Base-by-base conservation (phyloP, 2,888 invertebrate genomes). In the Acanthoscelides obtectus region DNA sequence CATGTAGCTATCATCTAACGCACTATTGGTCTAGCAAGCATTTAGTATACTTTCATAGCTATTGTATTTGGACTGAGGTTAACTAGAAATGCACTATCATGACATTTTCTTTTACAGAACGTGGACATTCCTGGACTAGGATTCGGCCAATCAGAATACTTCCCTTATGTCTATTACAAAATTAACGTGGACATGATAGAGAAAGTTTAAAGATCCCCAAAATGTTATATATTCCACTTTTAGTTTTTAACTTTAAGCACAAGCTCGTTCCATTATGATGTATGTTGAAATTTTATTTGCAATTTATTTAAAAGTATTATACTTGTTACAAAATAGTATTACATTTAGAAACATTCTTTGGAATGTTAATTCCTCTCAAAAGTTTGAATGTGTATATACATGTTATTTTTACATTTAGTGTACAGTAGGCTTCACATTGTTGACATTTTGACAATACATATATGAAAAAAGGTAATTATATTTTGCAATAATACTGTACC, bases 101-200 rank as follows among this genome's bases (percentile, higher is more conserved):
- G 45, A 45, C 45, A 4, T 0, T 66, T 69, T 79, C 77, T 76
- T 78, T 87, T 87, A 69, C 88, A 96, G 94, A 93, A 90, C 81
- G 94, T 97, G 80, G 99, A 99, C 86, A 93, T 99, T 87, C 98
- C 99, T 70, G 99, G 99, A 45, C 89, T 99, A 80, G 96, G 96
- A 73, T 95, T 97, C 84, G 95, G 97, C 22, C 94, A 95, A 81
- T 90, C 94, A 68, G 99, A 99, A 84, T 99, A 99, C 87, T 99
- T 90, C 86, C 98, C 99, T 20, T 99, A 99, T 87, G 99, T 99
- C 80, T 99, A 94, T 89, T 99, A 99, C 89, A 98, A 97, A 88
- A 91, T 99, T 82, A 96, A 95, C 87, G 91, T 97, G 80, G 97
- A 98, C 86, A 96, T 97, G 95, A 90, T 96, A 77, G 95, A 96